A percentile compares a stretch with the other conserved stretches of the same genome.
Conservation (phyloP, 2,888 invertebrate genomes). For the Drosophila recens region DNA sequence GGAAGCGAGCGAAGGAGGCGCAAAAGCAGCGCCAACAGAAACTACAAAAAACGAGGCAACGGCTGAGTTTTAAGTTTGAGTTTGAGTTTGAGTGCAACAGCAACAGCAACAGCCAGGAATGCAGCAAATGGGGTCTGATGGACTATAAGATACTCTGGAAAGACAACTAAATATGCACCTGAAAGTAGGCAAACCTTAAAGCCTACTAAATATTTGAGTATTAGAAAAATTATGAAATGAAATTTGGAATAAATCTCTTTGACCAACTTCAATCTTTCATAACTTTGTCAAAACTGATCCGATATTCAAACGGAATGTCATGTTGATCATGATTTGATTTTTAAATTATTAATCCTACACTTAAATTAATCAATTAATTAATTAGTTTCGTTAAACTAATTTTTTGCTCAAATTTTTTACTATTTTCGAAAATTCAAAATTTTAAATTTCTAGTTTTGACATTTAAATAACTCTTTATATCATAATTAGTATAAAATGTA, state of each 20-base stretch:
- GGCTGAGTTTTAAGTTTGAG: slow-evolving; percentile 36
- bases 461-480: too few relatives aligned
- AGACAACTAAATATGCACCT: background rate
- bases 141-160: slow-evolving; percentile 13
- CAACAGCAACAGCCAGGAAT: slow-evolving; percentile 24
- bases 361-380: too few relatives aligned
- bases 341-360: too few relatives aligned
- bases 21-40: slow-evolving; percentile 21
- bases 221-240: background rate
- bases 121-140: slow-evolving; percentile 9
- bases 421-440: too few relatives aligned
- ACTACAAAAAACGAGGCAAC: slow-evolving; percentile 22
- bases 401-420: too few relatives aligned
- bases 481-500: too few relatives aligned
- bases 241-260: too few relatives aligned
- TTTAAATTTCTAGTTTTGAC: too few relatives aligned
- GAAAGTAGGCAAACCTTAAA: background rate
- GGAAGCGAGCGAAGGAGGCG: slow-evolving; percentile 5
- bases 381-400: too few relatives aligned
- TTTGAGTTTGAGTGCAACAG: slow-evolving; percentile 30
- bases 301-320: too few relatives aligned
- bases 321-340: too few relatives aligned
- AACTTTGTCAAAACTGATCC: background rate
- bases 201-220: background rate
- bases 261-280: background rate